Percentiles rank a stretch among this genome's conserved stretches.
phyloP scores from a whole-genome alignment of 2,113 vertebrate genomes.

The Solenodon paradoxus region DNA sequence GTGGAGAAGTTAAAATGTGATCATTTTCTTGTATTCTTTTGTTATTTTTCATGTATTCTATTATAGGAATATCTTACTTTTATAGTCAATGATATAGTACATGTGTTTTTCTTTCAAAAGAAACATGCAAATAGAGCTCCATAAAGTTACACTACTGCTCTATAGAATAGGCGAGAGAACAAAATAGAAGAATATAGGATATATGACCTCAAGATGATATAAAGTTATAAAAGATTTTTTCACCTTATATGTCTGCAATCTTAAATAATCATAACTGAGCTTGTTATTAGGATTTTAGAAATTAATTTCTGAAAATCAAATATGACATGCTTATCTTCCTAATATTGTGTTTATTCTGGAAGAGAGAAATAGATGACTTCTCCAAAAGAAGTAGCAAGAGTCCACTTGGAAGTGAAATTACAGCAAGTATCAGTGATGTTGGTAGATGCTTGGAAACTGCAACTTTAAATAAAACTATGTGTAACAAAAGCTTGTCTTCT shows the following conservation, averaged over 20 bases:
- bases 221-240: background rate
- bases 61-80: conserved; percentile 23
- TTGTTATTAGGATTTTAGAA: background rate
- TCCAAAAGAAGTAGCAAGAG: background rate
- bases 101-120: conserved; percentile 17
- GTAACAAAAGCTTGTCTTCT: too few relatives aligned
- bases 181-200: too few relatives aligned
- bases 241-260: background rate
- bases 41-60: conserved; percentile 6
- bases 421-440: too few relatives aligned
- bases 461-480: too few relatives aligned
- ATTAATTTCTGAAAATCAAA: conserved; percentile 34
- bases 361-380: background rate
- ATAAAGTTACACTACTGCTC: conserved; percentile 48
- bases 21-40: background rate
- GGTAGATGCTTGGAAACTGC: too few relatives aligned
- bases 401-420: too few relatives aligned
- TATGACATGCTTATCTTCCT: background rate
- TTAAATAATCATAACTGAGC: background rate
- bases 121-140: conserved; percentile 50
- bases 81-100: conserved; percentile 6
- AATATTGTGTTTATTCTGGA: conserved; percentile 8
- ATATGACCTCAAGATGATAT: too few relatives aligned
- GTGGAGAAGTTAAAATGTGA: background rate
- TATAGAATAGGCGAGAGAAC: conserved; percentile 11